phyloP scores from a whole-genome alignment of 1,140 invertebrate genomes.

The Drosophila burlai region DNA sequence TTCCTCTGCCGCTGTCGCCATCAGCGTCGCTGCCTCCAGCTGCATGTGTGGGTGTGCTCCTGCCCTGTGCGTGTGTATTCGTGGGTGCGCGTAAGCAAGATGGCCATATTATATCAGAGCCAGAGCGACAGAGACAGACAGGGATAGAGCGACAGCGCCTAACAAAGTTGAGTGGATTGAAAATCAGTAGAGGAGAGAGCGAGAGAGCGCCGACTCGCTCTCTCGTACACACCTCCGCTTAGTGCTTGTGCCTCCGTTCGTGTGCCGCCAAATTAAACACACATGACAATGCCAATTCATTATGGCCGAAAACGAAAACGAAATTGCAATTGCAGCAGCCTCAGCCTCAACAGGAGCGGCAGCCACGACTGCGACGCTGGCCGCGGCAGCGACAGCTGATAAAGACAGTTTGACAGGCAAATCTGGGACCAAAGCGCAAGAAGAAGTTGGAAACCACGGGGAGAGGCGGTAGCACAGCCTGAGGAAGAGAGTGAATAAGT shows the following conservation, averaged over 20 bases:
- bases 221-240: constrained; percentile 2
- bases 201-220: constrained; percentile 34
- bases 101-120: constrained; percentile 31
- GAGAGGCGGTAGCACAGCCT: background rate
- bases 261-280: constrained; percentile 50
- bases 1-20: constrained; percentile 2
- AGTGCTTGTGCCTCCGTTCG: constrained; percentile 25
- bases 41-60: constrained; percentile 17
- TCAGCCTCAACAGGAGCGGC: background rate
- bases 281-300: constrained; percentile 70
- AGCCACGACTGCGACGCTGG: constrained; percentile 2
- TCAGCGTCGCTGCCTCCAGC: background rate
- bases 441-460: background rate
- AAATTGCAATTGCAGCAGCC: constrained; percentile 43
- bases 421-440: constrained; percentile 29
- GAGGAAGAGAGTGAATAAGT: constrained; percentile 2
- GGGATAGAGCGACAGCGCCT: constrained; percentile 18
- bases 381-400: constrained; percentile 33
- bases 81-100: constrained; percentile 53
- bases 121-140: constrained; percentile 2
- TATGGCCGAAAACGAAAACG: constrained; percentile 42
- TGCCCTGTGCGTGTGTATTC: constrained; percentile 29
- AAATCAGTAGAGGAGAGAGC: constrained; percentile 42
- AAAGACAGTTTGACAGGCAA: constrained; percentile 49
- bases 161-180: constrained; percentile 51